Conservation (phyloP, 1,140 invertebrate genomes). For the Bombus balteatus region DNA sequence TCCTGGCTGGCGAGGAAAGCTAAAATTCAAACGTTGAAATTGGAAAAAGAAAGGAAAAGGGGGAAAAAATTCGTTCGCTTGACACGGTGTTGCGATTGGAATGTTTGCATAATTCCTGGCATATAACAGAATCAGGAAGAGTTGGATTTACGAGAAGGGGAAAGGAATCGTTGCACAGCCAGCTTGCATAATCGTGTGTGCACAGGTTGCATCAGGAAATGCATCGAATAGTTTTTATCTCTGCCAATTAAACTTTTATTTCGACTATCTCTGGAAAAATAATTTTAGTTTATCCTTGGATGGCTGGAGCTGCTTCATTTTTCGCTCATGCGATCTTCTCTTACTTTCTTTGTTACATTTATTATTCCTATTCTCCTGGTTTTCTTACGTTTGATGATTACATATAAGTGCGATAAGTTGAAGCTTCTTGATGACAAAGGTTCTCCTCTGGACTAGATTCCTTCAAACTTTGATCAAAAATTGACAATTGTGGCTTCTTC, state of each 20-base stretch:
- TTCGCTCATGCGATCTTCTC: neutral
- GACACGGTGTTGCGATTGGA: neutral
- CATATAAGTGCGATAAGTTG: too few species aligned
- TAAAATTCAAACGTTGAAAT: neutral
- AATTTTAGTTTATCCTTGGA: neutral
- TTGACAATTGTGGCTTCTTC: too few species aligned
- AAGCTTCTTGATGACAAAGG: too few species aligned
- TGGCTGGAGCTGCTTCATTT: neutral
- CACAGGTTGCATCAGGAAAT: constrained; percentile 3
- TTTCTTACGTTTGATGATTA: too few species aligned
- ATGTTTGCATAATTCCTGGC: constrained; percentile 41
- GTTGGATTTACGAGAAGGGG: constrained; percentile 1
- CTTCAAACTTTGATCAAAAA: too few species aligned
- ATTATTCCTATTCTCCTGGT: too few species aligned
- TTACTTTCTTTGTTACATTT: too few species aligned
- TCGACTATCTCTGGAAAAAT: neutral
- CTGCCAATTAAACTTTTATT: neutral
- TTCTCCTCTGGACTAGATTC: too few species aligned
- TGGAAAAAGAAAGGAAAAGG: neutral
- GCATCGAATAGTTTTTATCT: neutral
- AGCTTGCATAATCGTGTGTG: constrained; percentile 22
- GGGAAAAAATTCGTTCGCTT: neutral
- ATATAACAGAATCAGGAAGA: constrained; percentile 32
- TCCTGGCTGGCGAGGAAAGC: neutral
- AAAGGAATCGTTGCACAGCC: constrained; percentile 7